phyloP scores from a whole-genome alignment of 2,888 invertebrate species.

The Cylindroiulus punctatus region DNA sequence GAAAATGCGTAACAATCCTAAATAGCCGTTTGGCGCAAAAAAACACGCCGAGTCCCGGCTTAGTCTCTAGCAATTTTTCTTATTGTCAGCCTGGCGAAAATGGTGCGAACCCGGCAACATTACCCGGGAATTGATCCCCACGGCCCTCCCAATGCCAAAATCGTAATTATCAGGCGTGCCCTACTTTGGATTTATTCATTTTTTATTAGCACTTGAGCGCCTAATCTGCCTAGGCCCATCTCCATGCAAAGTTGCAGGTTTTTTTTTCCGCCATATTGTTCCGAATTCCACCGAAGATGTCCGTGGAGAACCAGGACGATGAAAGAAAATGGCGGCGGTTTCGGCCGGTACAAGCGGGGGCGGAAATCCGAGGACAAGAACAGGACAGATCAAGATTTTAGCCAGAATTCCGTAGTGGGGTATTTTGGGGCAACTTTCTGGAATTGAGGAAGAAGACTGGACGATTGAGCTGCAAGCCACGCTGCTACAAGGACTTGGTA shows the following conservation, averaged over 20 bases:
- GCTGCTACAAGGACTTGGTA: background rate
- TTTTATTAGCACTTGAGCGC: background rate
- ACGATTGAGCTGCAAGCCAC: background rate
- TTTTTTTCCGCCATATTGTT: background rate
- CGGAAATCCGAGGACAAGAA: background rate
- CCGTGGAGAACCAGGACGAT: background rate
- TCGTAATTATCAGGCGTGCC: slow-evolving; percentile 32
- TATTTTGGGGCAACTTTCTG: background rate
- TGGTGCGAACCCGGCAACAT: background rate
- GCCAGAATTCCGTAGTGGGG: background rate
- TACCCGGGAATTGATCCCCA: background rate
- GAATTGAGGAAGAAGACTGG: background rate
- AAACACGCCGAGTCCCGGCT: background rate
- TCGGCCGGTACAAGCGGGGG: background rate
- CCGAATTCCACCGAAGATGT: background rate
- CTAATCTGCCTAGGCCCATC: slow-evolving; percentile 15
- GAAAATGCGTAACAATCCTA: slow-evolving; percentile 20
- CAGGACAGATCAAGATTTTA: background rate
- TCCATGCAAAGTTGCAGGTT: background rate
- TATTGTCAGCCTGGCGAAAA: background rate
- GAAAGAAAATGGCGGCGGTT: background rate
- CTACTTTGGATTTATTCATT: background rate
- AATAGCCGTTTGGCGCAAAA: background rate
- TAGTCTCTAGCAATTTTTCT: background rate
- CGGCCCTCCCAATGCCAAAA: slow-evolving; percentile 29